Base-by-base conservation (phyloP, 2,888 invertebrate genomes). In the Oscheius sp. region DNA sequence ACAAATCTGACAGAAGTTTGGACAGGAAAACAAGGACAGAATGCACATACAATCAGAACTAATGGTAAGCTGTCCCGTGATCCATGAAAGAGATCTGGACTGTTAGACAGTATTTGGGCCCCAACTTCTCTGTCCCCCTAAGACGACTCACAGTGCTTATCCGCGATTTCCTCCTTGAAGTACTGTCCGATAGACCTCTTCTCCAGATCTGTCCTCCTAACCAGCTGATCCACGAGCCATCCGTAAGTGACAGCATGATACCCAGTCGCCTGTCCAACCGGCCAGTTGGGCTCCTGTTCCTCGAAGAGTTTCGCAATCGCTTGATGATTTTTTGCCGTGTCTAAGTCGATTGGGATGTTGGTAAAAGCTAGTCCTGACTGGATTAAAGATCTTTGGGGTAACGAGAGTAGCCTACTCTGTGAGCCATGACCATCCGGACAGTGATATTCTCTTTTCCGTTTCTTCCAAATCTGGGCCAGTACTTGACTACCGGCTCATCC, bases 401-500 rank as follows among this genome's bases (percentile, higher is more conserved):
- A 51, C 9, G 42, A 13, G 37, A 11, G 42, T 29, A 32, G 58
- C 47, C 13, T 4, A 72, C 72, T 35, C 48, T 78, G 71, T 88
- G 88, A 9, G 77, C 76, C 75, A 88, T 74, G 33, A 88, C 60
- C 83, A 78, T 78, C 53, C 82, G 85, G 29, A 91, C 82, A 2
- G 90, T 91, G 48, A 90, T 89, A 42, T 86, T 76, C 35, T 86
- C 88, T 77, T 91, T 91, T 5, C 90, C 90, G 79, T 90, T 87
- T 78, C 88, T 84, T 10, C 85, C 90, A 85, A 91, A 91, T 65
- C 90, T 90, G 33, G 90, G 90, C 91, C 91, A 91, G 76, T 89
- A 87, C 32, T 82, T 83, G 11, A 83, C 75, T 0, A 91, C 87
- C 48, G 80, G 79, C 51, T 89, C 87, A n/a, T 89, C 84, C 80